Base-by-base conservation (phyloP, 2,888 invertebrate species). In the Diloba caeruleocephala region DNA sequence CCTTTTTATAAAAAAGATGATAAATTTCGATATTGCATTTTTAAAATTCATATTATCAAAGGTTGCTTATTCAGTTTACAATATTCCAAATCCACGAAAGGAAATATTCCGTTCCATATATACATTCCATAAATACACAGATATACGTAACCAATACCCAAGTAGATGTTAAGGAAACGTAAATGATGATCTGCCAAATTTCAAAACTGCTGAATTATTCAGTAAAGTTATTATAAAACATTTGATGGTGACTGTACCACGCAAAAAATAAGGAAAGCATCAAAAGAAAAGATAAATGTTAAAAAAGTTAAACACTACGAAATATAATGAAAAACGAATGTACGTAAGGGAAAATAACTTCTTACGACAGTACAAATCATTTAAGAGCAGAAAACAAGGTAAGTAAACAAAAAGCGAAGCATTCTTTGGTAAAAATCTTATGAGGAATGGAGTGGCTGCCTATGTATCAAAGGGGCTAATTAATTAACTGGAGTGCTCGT, bases 401-500 rank as follows among this genome's bases (percentile, higher is more conserved):
- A 68, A 44, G 39, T 63, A 53, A 49, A 65, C 33, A 79, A 80
- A 79, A 80, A 74, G 49, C 38, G 37, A 67, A 59, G 69, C 73
- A 73, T 81, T 83, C 79, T 82, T 74, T 67, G 46, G 65, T 50
- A 49, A 56, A 70, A 70, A 72, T 72, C 68, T 65, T 66, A 65
- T 54, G 67, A 67, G 56, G 42, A 60, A 42, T 33, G 25, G 12
- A 56, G 36, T 34, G 43, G 60, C 61, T 52, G 63, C 58, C 63
- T 71, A 58, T 71, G 78, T 74, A 76, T 78, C 82, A 84, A 84
- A 84, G 77, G 74, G 68, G 74, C 78, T 85, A 87, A 90, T 90
- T 90, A 89, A 90, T 89, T 89, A 88, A 81, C 76, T 76, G 70
- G 78, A 84, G 82, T 71, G 76, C 71, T 78, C 75, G 69, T 76